Evolutionary conservation across 2,113 vertebrate genomes (phyloP).

Genomic region (Semnornis frantzii): DNA sequence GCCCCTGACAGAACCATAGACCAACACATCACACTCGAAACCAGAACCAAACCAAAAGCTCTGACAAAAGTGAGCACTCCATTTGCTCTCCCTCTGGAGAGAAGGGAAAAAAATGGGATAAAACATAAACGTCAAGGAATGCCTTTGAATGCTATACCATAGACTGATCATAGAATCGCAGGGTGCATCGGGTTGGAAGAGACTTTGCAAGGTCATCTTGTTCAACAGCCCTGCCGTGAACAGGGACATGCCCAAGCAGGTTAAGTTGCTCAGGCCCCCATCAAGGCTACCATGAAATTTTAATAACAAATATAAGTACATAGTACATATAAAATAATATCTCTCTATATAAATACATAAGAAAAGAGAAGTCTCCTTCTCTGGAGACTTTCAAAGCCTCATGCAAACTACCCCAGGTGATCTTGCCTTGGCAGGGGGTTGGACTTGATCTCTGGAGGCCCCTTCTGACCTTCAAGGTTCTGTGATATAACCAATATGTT

Average conservation of each 20-base stretch:
- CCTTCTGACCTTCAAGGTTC: too few species aligned
- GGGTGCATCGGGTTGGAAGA: too few species aligned
- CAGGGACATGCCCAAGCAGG: too few species aligned
- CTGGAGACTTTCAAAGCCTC: too few species aligned
- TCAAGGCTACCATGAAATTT: too few species aligned
- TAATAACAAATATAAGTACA: background rate
- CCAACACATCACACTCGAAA: fast-evolving
- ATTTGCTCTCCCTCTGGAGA: background rate
- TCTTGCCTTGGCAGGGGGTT: too few species aligned
- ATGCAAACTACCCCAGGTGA: too few species aligned
- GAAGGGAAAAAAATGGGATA: background rate
- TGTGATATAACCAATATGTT: background rate
- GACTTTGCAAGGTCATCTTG: too few species aligned
- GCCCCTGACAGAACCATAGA: background rate
- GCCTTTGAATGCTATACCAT: background rate
- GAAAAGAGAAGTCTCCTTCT: background rate
- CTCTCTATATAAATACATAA: background rate
- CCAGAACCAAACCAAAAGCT: background rate
- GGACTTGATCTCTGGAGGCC: too few species aligned
- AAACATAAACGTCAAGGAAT: background rate
- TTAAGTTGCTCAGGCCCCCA: too few species aligned
- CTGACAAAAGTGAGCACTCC: background rate
- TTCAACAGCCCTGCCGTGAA: too few species aligned
- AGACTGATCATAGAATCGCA: background rate
- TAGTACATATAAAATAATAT: background rate